phyloP scores from a whole-genome alignment of 1,140 invertebrate species.

The Anadara kagoshimensis region DNA sequence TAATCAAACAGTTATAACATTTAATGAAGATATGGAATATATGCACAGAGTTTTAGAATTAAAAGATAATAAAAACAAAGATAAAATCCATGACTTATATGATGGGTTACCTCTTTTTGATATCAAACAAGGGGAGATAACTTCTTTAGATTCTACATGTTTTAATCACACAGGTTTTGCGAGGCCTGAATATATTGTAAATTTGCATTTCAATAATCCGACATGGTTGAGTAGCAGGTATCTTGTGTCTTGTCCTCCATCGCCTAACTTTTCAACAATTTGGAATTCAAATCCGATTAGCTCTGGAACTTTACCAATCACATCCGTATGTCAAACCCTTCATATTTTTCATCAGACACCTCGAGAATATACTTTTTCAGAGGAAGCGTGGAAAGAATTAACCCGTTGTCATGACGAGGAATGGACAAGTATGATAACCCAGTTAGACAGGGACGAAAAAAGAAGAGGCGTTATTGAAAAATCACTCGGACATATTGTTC shows the following conservation, averaged over 20 bases:
- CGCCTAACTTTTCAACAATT: slow-evolving; percentile 13
- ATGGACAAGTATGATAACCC: no score
- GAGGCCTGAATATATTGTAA: slow-evolving; percentile 41
- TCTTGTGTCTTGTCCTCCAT: slow-evolving; percentile 41
- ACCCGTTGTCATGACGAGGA: no score
- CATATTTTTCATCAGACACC: slow-evolving; percentile 23
- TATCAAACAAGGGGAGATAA: no score
- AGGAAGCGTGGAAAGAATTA: slow-evolving; percentile 46
- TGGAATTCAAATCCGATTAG: slow-evolving; percentile 9
- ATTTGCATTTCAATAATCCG: slow-evolving; percentile 34
- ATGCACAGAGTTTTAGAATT: no score
- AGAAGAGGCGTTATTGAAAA: no score
- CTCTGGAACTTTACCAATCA: slow-evolving; percentile 16
- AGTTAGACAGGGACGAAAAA: no score
- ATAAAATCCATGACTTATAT: no score
- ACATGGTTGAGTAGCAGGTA: slow-evolving; percentile 40
- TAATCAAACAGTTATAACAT: slow-evolving; percentile 32
- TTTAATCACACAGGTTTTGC: no score
- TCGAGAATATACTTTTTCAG: slow-evolving; percentile 38
- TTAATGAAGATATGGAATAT: slow-evolving; percentile 37
- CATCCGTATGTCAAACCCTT: slow-evolving; percentile 29
- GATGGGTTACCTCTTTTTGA: no score
- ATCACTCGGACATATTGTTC: no score
- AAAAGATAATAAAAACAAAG: no score
- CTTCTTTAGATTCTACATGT: no score